Evolutionary conservation across 2,113 vertebrate species (phyloP).

Genomic region (Podarcis cretensis): DNA sequence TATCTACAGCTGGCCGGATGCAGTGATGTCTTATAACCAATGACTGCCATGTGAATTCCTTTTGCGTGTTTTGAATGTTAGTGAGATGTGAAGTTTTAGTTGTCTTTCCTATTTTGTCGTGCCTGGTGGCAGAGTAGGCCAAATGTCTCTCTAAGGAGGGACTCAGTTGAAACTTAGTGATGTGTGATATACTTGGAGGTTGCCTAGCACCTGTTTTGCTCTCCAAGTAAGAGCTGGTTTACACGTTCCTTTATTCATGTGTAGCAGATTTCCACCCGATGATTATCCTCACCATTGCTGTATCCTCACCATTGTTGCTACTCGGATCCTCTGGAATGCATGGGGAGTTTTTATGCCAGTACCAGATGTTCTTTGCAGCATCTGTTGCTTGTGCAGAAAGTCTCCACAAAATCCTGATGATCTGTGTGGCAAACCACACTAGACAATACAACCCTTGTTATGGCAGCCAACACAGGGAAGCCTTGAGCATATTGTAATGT

Average conservation of each 20-base stretch:
- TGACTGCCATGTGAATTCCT: not conserved
- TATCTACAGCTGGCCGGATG: not conserved
- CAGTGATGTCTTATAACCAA: not conserved
- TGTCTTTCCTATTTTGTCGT: not conserved
- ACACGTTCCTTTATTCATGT: not conserved
- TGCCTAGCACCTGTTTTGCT: not conserved
- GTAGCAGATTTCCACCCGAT: not conserved
- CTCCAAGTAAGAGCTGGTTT: not conserved
- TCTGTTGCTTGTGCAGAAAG: not conserved
- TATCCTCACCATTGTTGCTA: not conserved
- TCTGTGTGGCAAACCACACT: not conserved
- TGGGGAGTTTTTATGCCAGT: not conserved
- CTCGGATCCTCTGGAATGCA: not conserved
- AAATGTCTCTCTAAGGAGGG: not conserved
- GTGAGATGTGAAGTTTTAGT: not conserved
- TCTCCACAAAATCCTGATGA: not conserved
- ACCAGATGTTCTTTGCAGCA: not conserved
- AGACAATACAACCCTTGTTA: not conserved
- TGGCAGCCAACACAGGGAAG: not conserved
- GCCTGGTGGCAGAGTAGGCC: not conserved
- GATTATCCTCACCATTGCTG: not conserved
- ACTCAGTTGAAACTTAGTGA: not conserved
- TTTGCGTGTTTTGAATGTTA: not conserved
- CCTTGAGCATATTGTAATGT: not conserved
- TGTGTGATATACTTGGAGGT: not conserved